phyloP scores from a whole-genome alignment of 2,888 invertebrate genomes.

The Rhingia rostrata region DNA sequence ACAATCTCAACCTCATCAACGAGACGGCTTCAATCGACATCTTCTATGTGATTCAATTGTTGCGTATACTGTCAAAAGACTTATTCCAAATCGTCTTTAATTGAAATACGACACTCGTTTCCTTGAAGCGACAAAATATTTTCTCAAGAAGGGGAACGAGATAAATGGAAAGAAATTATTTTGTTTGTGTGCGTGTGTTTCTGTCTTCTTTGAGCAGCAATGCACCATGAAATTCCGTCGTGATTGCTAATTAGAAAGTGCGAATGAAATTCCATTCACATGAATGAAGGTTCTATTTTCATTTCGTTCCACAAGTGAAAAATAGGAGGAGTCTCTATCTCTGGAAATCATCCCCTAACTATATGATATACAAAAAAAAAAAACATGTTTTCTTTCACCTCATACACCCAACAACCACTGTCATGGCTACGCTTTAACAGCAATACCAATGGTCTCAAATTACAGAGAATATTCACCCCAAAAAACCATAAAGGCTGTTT shows the following conservation, averaged over 20 bases:
- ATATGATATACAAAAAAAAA: neutral
- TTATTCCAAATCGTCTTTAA: conserved; percentile 62
- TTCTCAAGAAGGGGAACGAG: conserved; percentile 31
- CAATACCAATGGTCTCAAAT: conserved; percentile 49
- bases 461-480: conserved; percentile 55
- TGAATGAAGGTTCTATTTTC: conserved; percentile 6
- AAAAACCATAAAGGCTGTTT: conserved; percentile 25
- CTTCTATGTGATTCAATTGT: conserved; percentile 56
- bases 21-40: conserved; percentile 46
- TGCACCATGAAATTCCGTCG: conserved; percentile 31
- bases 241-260: conserved; percentile 72
- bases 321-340: conserved; percentile 62
- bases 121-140: conserved; percentile 44
- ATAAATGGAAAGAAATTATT: conserved; percentile 8
- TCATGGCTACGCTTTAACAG: conserved; percentile 64
- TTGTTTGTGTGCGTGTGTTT: neutral
- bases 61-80: conserved; percentile 56
- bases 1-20: conserved; percentile 4
- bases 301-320: conserved; percentile 22
- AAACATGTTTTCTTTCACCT: conserved; percentile 56
- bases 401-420: conserved; percentile 55
- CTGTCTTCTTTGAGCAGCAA: conserved; percentile 8
- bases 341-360: conserved; percentile 56
- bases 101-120: conserved; percentile 71
- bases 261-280: conserved; percentile 48